Percentiles rank a stretch among this genome's conserved stretches.
Conservation (phyloP, 2,888 invertebrate genomes). For the Timema podura region DNA sequence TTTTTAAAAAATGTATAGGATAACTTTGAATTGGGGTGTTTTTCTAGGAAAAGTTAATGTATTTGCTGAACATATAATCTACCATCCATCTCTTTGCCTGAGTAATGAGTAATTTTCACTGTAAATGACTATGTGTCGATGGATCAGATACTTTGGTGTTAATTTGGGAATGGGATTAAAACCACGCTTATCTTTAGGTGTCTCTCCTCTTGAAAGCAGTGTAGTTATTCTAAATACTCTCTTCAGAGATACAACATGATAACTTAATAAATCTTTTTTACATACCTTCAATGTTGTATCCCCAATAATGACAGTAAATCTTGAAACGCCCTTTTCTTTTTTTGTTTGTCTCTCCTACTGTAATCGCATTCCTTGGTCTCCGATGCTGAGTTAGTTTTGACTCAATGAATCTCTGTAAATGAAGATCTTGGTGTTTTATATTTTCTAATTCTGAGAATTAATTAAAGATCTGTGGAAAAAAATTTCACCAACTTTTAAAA, state of each 20-base stretch:
- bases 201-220: conserved; percentile 9
- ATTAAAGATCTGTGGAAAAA: neutral
- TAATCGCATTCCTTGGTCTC: conserved; percentile 9
- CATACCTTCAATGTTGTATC: neutral
- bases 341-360: conserved; percentile 3
- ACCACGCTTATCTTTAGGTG: conserved; percentile 12
- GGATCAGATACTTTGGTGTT: neutral
- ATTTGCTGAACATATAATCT: conserved; percentile 6
- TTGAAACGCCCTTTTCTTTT: conserved; percentile 12
- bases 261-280: conserved; percentile 4
- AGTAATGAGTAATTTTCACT: conserved; percentile 12
- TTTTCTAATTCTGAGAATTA: conserved; percentile 1
- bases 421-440: conserved; percentile 8
- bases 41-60: neutral
- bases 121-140: conserved; percentile 6
- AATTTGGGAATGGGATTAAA: neutral
- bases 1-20: neutral
- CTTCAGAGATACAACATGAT: conserved; percentile 9
- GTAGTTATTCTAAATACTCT: conserved; percentile 4
- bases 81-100: conserved; percentile 12
- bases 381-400: conserved; percentile 3
- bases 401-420: conserved; percentile 5
- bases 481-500: neutral
- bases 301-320: conserved; percentile 8
- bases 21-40: conserved; percentile 6